Evolutionary conservation across 2,797 vertebrate genomes (phyloP), one percentile per base, ranked within the genome.

Genomic region (Falco naumanni): DNA sequence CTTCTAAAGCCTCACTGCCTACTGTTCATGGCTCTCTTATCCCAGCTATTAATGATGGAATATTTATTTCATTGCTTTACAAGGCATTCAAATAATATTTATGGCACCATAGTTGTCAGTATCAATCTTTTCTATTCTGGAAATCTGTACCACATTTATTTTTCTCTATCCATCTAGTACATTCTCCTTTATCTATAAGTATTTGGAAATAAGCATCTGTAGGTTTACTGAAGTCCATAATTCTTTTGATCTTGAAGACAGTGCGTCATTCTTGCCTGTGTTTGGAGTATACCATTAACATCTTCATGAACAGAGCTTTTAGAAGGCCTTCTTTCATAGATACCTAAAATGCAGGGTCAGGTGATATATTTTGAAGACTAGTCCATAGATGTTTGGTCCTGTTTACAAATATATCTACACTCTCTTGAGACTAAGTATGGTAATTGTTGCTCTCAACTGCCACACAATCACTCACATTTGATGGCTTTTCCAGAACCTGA

Each of bases 61-160:
- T 83, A 92, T 74, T 85, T 92, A 90, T 90, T 92, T 81, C 22
- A 70, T 39, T 90, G 56, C 50, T 70, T 89, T 93, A 84, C 22
- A 64, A 79, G 34, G 37, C 50, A 65, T 68, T 94, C 59, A 86
- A 18, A 82, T 53, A 68, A 68, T 87, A 90, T 87, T 91, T 85
- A 93, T 71, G 59, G 51, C 18, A 80, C 79, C n/a, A 25, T 43
- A 84, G 41, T 19, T 93, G 89, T 87, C 89, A 84, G 41, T 33
- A 91, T 84, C 74, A 78, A 59, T 66, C 79, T 89, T 69, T 54
- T 92, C 4, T 71, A 94, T 87, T 84, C 47, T 77, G 34, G 64
- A 96, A 89, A 81, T 78, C 54, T 4, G 10, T 51, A 93, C 12
- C 25, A 43, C 22, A 45, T 87, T 85, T 87, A 45, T 89, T 88